A percentile compares a stretch with the other conserved stretches of the same genome.
These are phyloP conservation scores for Linepithema humile DNA, from an alignment of 1,140 invertebrate species.

Conservation along the genomic window DNA sequence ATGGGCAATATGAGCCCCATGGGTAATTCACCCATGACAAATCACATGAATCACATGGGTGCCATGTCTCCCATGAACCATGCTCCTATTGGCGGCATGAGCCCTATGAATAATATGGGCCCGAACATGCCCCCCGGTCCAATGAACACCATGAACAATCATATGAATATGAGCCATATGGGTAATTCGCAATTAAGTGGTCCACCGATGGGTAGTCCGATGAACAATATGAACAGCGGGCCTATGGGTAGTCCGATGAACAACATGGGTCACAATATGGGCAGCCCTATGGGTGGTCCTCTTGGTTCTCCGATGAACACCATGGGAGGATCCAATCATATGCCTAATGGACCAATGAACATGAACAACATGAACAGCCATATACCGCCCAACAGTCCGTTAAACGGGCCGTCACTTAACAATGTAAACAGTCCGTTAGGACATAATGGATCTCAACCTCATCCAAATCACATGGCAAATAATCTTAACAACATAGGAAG, in stretches of 20 bases:
- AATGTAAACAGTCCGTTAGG: constrained; percentile 83
- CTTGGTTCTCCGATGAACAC: constrained; percentile 82
- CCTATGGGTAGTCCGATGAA: constrained; percentile 87
- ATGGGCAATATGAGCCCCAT: constrained; percentile 84
- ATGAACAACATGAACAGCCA: constrained; percentile 84
- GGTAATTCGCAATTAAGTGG: constrained; percentile 88
- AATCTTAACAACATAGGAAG: constrained; percentile 84
- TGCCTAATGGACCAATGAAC: constrained; percentile 82
- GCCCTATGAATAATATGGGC: constrained; percentile 89
- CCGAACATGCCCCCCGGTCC: constrained; percentile 85
- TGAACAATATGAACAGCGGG: constrained; percentile 88
- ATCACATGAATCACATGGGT: constrained; percentile 88
- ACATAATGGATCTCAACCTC: constrained; percentile 84
- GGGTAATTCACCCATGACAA: constrained; percentile 81
- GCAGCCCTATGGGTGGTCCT: constrained; percentile 83
- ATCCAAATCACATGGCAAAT: constrained; percentile 86
- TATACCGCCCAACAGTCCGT: constrained; percentile 81
- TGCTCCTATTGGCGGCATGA: constrained; percentile 87
- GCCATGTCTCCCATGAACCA: constrained; percentile 86
- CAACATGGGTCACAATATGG: constrained; percentile 83
- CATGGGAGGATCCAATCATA: constrained; percentile 81
- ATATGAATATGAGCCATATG: constrained; percentile 90
- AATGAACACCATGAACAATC: constrained; percentile 85
- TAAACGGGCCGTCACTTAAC: constrained; percentile 82
- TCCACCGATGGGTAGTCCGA: constrained; percentile 89